Percentiles rank a stretch among this genome's conserved stretches.
These are phyloP conservation scores for Gymnoscelis rufifasciata DNA, from an alignment of 2,888 invertebrate genomes.

Conservation along the genomic window DNA sequence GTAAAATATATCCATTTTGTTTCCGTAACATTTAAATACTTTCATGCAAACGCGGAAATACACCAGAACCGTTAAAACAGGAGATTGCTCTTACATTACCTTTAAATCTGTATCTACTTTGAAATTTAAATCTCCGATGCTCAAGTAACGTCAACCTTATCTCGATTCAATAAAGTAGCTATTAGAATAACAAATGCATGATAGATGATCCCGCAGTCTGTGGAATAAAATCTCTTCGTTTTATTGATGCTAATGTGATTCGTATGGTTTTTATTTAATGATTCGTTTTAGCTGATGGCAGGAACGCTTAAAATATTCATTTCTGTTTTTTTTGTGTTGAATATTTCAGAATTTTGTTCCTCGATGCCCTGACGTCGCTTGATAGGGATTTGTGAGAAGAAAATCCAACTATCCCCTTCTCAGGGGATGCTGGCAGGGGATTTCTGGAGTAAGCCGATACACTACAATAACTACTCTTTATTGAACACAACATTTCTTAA, in stretches of 20 bases:
- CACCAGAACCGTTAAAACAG: background rate
- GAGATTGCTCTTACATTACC: slow-evolving; percentile 46
- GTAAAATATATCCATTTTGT: too few species aligned
- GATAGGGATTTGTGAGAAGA: too few species aligned
- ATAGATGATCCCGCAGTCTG: background rate
- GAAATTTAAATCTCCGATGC: slow-evolving; percentile 65
- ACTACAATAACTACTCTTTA: too few species aligned
- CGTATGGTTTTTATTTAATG: slow-evolving; percentile 14
- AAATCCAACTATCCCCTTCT: too few species aligned
- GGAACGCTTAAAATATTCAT: slow-evolving; percentile 6
- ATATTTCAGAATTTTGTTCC: too few species aligned
- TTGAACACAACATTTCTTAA: too few species aligned
- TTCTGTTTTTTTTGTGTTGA: too few species aligned
- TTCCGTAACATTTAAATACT: too few species aligned
- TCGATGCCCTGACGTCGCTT: too few species aligned
- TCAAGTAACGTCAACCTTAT: background rate
- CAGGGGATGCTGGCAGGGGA: too few species aligned
- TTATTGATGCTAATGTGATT: slow-evolving; percentile 30
- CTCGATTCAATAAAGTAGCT: background rate
- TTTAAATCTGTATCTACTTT: slow-evolving; percentile 60
- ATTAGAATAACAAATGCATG: slow-evolving; percentile 6
- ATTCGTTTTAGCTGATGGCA: slow-evolving; percentile 18
- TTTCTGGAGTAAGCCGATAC: too few species aligned
- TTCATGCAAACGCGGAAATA: too few species aligned
- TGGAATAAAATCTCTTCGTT: slow-evolving; percentile 23